phyloP scores from a whole-genome alignment of 1,140 invertebrate genomes.

The Calliopsis andreniformis region DNA sequence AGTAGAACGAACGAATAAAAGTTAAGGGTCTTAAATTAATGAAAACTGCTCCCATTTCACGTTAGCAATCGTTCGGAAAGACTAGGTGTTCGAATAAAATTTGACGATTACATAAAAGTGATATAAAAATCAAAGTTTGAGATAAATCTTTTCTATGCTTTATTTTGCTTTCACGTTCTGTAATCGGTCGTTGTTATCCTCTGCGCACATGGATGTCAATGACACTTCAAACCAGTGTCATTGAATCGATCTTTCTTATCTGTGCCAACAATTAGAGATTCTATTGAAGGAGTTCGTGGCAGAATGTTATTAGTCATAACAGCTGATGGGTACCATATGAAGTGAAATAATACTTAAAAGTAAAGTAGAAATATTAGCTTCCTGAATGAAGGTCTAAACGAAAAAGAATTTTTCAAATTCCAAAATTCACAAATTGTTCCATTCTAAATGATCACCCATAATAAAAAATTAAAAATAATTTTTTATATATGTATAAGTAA shows the following conservation, averaged over 20 bases:
- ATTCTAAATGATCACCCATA: too few species aligned
- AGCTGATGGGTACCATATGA: too few species aligned
- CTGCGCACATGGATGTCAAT: neutral
- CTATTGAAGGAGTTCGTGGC: neutral
- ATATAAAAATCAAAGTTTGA: neutral
- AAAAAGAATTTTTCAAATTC: too few species aligned
- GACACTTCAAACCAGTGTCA: slow-evolving; percentile 6
- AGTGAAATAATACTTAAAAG: too few species aligned
- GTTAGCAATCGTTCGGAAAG: neutral
- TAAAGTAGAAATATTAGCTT: too few species aligned
- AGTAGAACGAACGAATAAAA: neutral
- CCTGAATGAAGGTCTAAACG: too few species aligned
- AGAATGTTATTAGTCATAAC: too few species aligned
- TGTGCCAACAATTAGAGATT: neutral
- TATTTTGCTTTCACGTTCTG: too few species aligned
- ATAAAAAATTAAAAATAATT: too few species aligned
- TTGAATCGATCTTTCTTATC: neutral
- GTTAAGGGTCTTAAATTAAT: slow-evolving; percentile 16
- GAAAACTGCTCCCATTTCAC: neutral
- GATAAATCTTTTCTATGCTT: too few species aligned
- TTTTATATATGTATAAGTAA: too few species aligned
- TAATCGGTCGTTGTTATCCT: neutral
- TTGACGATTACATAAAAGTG: neutral
- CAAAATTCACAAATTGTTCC: too few species aligned
- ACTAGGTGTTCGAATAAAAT: neutral